A percentile compares a stretch with the other conserved stretches of the same genome.
Evolutionary conservation across 2,113 vertebrate genomes (phyloP).

Genomic region (Pseudorectes ferrugineus): DNA sequence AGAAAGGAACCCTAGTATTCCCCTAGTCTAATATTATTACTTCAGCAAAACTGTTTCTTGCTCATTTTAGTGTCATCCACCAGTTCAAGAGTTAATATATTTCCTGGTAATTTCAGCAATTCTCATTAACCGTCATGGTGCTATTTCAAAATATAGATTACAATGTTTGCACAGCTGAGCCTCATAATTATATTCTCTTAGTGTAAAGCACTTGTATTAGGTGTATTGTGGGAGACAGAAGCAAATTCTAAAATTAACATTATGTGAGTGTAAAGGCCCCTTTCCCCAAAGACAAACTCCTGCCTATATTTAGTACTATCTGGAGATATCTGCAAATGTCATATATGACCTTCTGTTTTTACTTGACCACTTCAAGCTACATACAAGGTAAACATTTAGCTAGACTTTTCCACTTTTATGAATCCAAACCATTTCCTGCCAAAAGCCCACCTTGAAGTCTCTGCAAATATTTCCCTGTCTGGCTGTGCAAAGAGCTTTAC

Average conservation of each 20-base stretch:
- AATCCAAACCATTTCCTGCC: conserved; percentile 49
- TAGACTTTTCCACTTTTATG: conserved; percentile 38
- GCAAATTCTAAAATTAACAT: conserved; percentile 19
- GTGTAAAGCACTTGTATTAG: not conserved
- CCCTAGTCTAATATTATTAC: not conserved
- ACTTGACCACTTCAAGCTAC: conserved; percentile 54
- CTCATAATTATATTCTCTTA: not conserved
- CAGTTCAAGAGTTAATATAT: not conserved
- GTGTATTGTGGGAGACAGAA: not conserved
- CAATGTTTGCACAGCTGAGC: not conserved
- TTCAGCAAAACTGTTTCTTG: not conserved
- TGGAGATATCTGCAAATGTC: conserved; percentile 70
- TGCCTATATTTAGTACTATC: conserved; percentile 54
- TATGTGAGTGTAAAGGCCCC: not conserved
- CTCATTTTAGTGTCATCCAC: not conserved
- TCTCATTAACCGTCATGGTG: not conserved
- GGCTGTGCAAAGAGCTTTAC: conserved; percentile 45
- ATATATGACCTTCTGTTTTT: conserved; percentile 62
- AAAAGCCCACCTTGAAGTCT: conserved; percentile 8
- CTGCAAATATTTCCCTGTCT: conserved; percentile 49
- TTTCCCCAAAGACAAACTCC: not conserved
- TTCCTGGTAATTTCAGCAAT: not conserved
- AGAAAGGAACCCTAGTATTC: not conserved
- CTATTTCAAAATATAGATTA: not conserved
- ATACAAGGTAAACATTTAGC: conserved; percentile 62